Conservation (phyloP, 1,140 invertebrate species). For the Solen grandis region DNA sequence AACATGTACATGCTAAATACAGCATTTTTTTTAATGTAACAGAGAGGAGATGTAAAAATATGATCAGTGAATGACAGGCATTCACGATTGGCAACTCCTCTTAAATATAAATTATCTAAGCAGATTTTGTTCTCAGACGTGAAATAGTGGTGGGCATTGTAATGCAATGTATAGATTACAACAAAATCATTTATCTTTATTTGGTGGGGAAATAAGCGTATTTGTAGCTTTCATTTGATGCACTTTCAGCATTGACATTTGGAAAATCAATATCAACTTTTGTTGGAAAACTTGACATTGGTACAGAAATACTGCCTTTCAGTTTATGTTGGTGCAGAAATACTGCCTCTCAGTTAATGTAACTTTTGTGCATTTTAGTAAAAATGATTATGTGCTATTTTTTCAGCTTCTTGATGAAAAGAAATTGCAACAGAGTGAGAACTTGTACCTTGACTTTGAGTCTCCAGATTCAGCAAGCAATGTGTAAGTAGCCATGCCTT, state of each 20-base stretch:
- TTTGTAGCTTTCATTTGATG: background rate
- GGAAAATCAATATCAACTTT: background rate
- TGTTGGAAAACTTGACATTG: background rate
- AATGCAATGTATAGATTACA: too few species aligned
- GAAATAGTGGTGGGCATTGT: too few species aligned
- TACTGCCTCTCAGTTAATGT: background rate
- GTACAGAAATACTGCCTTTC: background rate
- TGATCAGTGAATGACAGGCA: too few species aligned
- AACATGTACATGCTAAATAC: too few species aligned
- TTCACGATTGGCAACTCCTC: too few species aligned
- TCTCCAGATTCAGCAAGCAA: constrained; percentile 92
- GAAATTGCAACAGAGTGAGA: constrained; percentile 93
- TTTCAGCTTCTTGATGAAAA: constrained; percentile 94
- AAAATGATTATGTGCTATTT: constrained; percentile 61
- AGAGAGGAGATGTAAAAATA: too few species aligned
- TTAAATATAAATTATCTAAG: too few species aligned
- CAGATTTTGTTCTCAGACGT: too few species aligned
- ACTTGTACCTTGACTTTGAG: constrained; percentile 95
- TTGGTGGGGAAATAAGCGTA: too few species aligned
- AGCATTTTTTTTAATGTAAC: too few species aligned
- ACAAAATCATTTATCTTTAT: too few species aligned
- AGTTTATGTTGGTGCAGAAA: background rate
- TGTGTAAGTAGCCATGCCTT: constrained; percentile 86
- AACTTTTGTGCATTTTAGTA: too few species aligned
- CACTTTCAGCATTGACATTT: background rate